Percentiles rank a stretch among this genome's conserved stretches.
Evolutionary conservation across 2,888 invertebrate genomes (phyloP).

Genomic region (Pediacus dermestoides): DNA sequence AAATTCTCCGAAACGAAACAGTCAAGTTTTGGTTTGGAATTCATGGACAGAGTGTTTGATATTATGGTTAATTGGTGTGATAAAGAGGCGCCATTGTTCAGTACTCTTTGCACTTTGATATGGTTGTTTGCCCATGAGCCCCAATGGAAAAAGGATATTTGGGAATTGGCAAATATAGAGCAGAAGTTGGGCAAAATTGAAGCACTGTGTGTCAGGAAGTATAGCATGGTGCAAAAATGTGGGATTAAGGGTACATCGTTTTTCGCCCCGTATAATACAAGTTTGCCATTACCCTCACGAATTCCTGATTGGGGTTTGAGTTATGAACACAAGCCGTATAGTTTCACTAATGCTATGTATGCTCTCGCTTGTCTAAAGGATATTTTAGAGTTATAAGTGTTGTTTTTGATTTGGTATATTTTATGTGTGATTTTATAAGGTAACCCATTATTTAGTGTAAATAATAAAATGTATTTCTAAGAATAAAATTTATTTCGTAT

Average conservation of each 20-base stretch:
- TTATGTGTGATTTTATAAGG: too few relatives aligned
- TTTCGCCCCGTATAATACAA: slow-evolving; percentile 27
- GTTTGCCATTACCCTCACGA: slow-evolving; percentile 32
- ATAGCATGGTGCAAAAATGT: slow-evolving; percentile 38
- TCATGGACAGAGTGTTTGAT: slow-evolving; percentile 59
- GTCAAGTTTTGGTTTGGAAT: slow-evolving; percentile 60
- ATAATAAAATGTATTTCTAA: too few relatives aligned
- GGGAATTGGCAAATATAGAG: slow-evolving; percentile 33
- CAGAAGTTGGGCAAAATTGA: slow-evolving; percentile 38
- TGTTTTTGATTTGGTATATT: too few relatives aligned
- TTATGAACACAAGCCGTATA: slow-evolving; percentile 36
- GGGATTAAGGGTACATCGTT: slow-evolving; percentile 26
- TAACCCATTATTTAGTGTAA: too few relatives aligned
- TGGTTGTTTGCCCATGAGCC: slow-evolving; percentile 63
- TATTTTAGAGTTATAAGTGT: too few relatives aligned
- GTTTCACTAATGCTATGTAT: slow-evolving; percentile 41
- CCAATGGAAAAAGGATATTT: slow-evolving; percentile 48
- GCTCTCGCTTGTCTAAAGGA: slow-evolving; percentile 31
- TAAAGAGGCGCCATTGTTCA: slow-evolving; percentile 62
- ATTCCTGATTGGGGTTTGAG: slow-evolving; percentile 46
- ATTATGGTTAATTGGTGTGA: slow-evolving; percentile 66
- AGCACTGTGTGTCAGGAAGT: slow-evolving; percentile 36
- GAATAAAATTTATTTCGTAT: too few relatives aligned
- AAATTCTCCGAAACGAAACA: slow-evolving; percentile 60
- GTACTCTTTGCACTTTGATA: slow-evolving; percentile 61